These are phyloP conservation scores for Hipparchia semele DNA, from an alignment of 2,888 invertebrate species.

Conservation along the genomic window DNA sequence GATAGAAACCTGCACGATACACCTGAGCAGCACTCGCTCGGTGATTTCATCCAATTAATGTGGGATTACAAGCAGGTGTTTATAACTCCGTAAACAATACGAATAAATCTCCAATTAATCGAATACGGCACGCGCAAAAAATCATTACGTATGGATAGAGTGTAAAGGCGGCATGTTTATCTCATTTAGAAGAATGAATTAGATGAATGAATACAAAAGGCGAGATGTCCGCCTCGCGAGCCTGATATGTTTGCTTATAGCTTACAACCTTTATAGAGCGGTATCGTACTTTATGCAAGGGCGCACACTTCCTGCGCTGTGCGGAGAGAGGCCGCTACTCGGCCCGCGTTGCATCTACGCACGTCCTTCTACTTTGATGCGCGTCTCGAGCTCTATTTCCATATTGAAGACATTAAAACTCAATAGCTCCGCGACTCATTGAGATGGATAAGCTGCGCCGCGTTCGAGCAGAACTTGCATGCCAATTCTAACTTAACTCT, in stretches of 20 bases:
- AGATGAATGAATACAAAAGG: not conserved
- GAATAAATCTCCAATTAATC: constrained; percentile 8
- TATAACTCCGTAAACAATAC: not conserved
- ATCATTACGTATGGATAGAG: constrained; percentile 2
- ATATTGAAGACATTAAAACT: not conserved
- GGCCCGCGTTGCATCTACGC: not conserved
- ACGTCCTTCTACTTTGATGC: not conserved
- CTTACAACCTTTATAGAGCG: not conserved
- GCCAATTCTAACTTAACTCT: not conserved
- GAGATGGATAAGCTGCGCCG: not conserved
- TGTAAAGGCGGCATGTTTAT: constrained; percentile 7
- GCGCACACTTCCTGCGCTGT: not conserved
- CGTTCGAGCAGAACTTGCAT: not conserved
- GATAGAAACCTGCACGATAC: not conserved
- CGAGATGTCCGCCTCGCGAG: not conserved
- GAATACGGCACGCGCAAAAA: not conserved
- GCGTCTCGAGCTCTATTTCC: not conserved
- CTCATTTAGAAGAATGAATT: not conserved
- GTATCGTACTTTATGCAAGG: not conserved
- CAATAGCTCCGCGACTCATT: not conserved
- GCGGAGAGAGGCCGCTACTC: not conserved
- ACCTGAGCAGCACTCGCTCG: not conserved
- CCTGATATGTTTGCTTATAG: no score
- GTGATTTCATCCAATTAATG: not conserved
- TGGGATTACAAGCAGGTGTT: not conserved